A percentile compares a stretch with the other conserved stretches of the same genome.
Evolutionary conservation across 2,888 invertebrate species (phyloP).

Genomic region (Caradrina clavipalpis): DNA sequence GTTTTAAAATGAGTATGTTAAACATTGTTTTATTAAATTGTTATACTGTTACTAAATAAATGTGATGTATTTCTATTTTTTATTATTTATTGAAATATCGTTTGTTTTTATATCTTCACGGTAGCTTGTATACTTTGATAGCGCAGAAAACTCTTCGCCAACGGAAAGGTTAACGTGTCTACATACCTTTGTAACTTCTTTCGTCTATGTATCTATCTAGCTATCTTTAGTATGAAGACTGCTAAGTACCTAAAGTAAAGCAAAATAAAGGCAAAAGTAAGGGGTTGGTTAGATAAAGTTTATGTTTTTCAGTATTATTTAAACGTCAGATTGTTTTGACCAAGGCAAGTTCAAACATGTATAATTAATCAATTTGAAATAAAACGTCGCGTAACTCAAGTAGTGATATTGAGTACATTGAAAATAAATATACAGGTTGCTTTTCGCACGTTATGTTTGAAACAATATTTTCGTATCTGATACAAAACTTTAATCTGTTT

Average conservation of each 20-base stretch:
- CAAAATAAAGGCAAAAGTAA: no score
- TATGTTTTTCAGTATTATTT: slow-evolving; percentile 8
- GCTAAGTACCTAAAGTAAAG: slow-evolving; percentile 3
- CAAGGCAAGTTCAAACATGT: neutral
- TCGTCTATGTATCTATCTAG: slow-evolving; percentile 11
- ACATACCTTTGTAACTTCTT: slow-evolving; percentile 45
- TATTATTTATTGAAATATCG: neutral
- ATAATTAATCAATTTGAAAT: neutral
- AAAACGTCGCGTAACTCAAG: neutral
- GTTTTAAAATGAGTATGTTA: neutral
- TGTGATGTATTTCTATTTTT: neutral
- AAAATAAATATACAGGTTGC: neutral
- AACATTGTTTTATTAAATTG: neutral
- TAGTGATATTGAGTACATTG: neutral
- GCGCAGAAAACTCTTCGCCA: slow-evolving; percentile 3
- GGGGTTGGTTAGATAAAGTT: slow-evolving; percentile 9
- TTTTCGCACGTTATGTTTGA: no score
- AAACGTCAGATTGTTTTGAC: neutral
- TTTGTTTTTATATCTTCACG: slow-evolving; percentile 2
- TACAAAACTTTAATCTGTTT: neutral
- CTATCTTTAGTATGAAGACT: slow-evolving; percentile 8
- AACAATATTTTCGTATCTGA: neutral
- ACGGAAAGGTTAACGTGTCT: slow-evolving; percentile 35
- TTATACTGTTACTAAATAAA: neutral
- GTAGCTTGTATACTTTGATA: neutral